Conservation (phyloP, 1,140 invertebrate genomes). For the Conus ventricosus region DNA sequence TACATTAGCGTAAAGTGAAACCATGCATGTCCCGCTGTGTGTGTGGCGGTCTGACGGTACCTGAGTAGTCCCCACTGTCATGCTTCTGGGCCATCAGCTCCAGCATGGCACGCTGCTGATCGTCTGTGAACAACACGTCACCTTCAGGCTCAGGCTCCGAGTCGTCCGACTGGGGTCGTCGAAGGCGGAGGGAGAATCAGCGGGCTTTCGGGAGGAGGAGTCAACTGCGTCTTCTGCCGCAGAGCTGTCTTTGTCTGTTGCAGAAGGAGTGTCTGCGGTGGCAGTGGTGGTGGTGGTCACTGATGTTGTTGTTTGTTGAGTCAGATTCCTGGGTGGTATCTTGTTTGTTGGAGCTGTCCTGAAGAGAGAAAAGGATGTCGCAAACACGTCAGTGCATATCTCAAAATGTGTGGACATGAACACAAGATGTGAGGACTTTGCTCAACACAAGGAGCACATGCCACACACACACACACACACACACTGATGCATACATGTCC, state of each 20-base stretch:
- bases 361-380: not conserved
- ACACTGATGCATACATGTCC: too few species aligned
- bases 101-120: conserved; percentile 65
- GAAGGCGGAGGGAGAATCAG: not conserved
- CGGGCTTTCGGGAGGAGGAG: not conserved
- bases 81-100: conserved; percentile 60
- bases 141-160: conserved; percentile 59
- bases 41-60: conserved; percentile 28
- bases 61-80: conserved; percentile 44
- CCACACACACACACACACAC: not conserved
- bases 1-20: too few species aligned
- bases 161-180: conserved; percentile 56
- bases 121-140: conserved; percentile 65
- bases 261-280: not conserved
- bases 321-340: too few species aligned
- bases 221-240: not conserved
- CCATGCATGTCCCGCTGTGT: not conserved
- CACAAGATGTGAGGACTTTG: not conserved
- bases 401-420: not conserved
- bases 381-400: not conserved
- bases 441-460: not conserved
- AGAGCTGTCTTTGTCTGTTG: not conserved
- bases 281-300: not conserved
- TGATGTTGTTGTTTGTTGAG: too few species aligned
- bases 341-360: not conserved